Base-by-base conservation (phyloP, 2,888 invertebrate genomes). In the Electrophaes corylata region DNA sequence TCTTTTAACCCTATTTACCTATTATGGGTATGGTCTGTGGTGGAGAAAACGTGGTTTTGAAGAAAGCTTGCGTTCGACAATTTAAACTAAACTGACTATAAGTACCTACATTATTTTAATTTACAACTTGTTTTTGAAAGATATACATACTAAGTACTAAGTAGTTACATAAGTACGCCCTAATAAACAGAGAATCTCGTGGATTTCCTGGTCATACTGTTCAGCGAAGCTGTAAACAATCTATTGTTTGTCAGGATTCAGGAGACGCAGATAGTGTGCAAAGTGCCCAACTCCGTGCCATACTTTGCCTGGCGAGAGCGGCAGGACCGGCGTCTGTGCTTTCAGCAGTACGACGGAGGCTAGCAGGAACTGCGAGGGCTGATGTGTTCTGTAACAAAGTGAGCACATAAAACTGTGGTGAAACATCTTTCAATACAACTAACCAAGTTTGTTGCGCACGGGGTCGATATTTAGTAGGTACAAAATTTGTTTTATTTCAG, bases 271-370 rank as follows among this genome's bases (percentile, higher is more conserved):
- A 74, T 63, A 79, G 65, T 60, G 79, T 80, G 2, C 83, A 89
- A 55, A 72, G 69, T 18, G 83, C 81, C 0, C 89, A 88, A 64
- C 75, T 91, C 0, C 81, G 92, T 65, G 77, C 90, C 73, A 69
- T 94, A 82, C 78, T 94, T 93, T 67, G 96, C 95, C 71, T 93
- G 94, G 78, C 94, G 94, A 71, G 98, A 95, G 63, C 94, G 94
- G 73, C 97, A 94, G 87, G 97, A 93, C 62, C 96, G 93, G 54
- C 93, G 0, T 93, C 94, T 0, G 94, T 96, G 12, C 75, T 96
- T 47, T 92, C 94, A 12, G 93, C 94, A 1, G 94, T 95, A 1
- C 90, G 93, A 39, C 84, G 92, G 46, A 88, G 93, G 20, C 91
- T 93, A 0, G 89, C 91, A 4, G 92, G 91, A 47, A 90, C 92